phyloP scores from a whole-genome alignment of 1,140 invertebrate genomes.

The Zaprionus tsacasi region DNA sequence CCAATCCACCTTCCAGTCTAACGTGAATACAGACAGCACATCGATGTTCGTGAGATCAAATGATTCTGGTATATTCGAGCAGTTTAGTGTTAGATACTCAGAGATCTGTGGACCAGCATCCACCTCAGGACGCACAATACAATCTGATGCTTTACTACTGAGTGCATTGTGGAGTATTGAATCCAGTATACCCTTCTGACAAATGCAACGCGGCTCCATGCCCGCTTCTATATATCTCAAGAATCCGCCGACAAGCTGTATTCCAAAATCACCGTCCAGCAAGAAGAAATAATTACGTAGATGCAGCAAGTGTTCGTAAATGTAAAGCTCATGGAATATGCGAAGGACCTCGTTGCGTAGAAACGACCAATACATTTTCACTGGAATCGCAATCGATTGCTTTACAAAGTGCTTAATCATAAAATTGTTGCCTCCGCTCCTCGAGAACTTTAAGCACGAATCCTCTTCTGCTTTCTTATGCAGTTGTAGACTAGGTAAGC shows the following conservation, averaged over 20 bases:
- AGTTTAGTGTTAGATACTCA: conserved; percentile 86
- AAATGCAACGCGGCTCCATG: conserved; percentile 87
- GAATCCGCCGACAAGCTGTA: conserved; percentile 88
- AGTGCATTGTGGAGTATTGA: conserved; percentile 88
- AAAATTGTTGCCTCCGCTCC: conserved; percentile 40
- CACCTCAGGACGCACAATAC: background rate
- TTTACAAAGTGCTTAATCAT: conserved; percentile 87
- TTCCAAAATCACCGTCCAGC: conserved; percentile 90
- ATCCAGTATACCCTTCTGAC: conserved; percentile 88
- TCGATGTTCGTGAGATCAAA: conserved; percentile 88
- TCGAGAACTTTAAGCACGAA: background rate
- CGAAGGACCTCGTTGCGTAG: conserved; percentile 90
- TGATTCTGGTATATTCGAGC: conserved; percentile 85
- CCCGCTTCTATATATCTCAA: conserved; percentile 87
- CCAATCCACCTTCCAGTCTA: conserved; percentile 90
- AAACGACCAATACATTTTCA: conserved; percentile 88
- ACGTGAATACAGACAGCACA: conserved; percentile 87
- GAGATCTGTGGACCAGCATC: conserved; percentile 47
- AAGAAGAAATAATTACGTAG: conserved; percentile 90
- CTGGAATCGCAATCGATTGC: conserved; percentile 88
- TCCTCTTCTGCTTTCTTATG: background rate
- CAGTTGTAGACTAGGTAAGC: background rate
- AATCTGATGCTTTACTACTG: conserved; percentile 52
- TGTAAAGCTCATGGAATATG: conserved; percentile 87
- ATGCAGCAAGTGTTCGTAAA: conserved; percentile 89